Evolutionary conservation across 1,140 invertebrate species (phyloP).

Genomic region (Campoletis sonorensis): DNA sequence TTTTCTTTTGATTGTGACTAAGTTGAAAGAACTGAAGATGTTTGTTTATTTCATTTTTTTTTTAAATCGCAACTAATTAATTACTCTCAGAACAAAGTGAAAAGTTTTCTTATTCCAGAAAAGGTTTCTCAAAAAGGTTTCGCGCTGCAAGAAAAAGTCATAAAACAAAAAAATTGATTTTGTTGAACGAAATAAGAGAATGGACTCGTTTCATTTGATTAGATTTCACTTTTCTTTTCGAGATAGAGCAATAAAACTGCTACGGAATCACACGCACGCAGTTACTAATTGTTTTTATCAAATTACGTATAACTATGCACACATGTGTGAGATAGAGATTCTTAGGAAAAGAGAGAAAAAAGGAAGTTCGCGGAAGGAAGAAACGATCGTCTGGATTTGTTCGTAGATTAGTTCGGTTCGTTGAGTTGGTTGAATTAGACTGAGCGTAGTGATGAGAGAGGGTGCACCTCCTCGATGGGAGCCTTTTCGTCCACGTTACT

Average conservation of each 20-base stretch:
- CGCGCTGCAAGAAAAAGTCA: too few species aligned
- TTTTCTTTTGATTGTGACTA: too few species aligned
- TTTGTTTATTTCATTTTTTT: too few species aligned
- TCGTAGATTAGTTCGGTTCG: constrained; percentile 38
- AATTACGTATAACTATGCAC: too few species aligned
- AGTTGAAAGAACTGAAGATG: too few species aligned
- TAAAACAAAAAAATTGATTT: too few species aligned
- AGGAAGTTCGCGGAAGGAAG: not conserved
- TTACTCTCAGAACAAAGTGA: too few species aligned
- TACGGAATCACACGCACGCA: not conserved
- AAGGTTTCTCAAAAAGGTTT: too few species aligned
- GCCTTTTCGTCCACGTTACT: not conserved
- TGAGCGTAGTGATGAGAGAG: constrained; percentile 29
- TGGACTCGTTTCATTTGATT: too few species aligned
- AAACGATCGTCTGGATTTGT: constrained; percentile 4
- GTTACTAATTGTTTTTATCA: not conserved
- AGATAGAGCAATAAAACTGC: not conserved
- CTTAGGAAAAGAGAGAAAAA: not conserved
- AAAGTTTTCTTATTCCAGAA: too few species aligned
- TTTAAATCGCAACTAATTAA: too few species aligned
- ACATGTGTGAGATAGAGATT: not conserved
- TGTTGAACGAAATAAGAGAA: too few species aligned
- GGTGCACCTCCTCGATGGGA: not conserved
- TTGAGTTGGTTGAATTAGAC: constrained; percentile 35
- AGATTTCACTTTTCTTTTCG: not conserved